Conservation (phyloP, 2,888 invertebrate species). For the Cantharis rustica region DNA sequence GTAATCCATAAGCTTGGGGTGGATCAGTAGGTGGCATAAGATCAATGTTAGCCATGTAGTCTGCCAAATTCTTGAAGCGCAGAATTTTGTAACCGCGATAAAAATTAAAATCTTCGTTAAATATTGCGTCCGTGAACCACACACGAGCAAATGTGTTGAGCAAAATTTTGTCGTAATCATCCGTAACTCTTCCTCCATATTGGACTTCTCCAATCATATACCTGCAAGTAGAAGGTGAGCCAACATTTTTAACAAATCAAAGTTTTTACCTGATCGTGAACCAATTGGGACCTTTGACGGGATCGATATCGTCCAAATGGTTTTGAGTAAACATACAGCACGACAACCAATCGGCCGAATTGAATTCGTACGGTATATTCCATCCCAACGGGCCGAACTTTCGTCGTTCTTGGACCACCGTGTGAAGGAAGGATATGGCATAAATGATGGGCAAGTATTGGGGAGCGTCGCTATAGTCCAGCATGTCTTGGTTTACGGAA, state of each 20-base stretch:
- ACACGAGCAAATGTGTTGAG: slow-evolving; percentile 76
- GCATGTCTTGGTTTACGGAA: slow-evolving; percentile 80
- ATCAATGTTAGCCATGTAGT: slow-evolving; percentile 76
- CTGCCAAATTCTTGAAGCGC: slow-evolving; percentile 69
- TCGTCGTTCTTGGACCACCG: slow-evolving; percentile 82
- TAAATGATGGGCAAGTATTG: slow-evolving; percentile 84
- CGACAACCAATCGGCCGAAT: slow-evolving; percentile 85
- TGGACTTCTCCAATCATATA: slow-evolving; percentile 93
- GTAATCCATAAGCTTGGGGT: slow-evolving; percentile 86
- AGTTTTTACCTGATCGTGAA: slow-evolving; percentile 66
- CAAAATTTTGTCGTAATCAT: slow-evolving; percentile 84
- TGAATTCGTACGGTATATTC: slow-evolving; percentile 93
- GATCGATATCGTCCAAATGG: slow-evolving; percentile 80
- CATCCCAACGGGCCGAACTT: slow-evolving; percentile 90
- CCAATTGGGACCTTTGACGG: slow-evolving; percentile 77
- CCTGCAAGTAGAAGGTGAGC: slow-evolving; percentile 49
- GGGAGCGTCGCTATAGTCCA: slow-evolving; percentile 79
- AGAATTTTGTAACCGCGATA: slow-evolving; percentile 78
- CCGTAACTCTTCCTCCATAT: slow-evolving; percentile 89
- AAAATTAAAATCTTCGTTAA: slow-evolving; percentile 74
- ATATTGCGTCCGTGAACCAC: slow-evolving; percentile 79
- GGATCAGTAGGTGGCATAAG: slow-evolving; percentile 76
- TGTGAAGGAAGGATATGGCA: slow-evolving; percentile 83
- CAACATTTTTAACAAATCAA: not conserved
- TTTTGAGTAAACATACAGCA: slow-evolving; percentile 86